Evolutionary conservation across 2,113 vertebrate genomes (phyloP), one percentile per base, ranked within the genome.

Genomic region (Tyrannus savana): DNA sequence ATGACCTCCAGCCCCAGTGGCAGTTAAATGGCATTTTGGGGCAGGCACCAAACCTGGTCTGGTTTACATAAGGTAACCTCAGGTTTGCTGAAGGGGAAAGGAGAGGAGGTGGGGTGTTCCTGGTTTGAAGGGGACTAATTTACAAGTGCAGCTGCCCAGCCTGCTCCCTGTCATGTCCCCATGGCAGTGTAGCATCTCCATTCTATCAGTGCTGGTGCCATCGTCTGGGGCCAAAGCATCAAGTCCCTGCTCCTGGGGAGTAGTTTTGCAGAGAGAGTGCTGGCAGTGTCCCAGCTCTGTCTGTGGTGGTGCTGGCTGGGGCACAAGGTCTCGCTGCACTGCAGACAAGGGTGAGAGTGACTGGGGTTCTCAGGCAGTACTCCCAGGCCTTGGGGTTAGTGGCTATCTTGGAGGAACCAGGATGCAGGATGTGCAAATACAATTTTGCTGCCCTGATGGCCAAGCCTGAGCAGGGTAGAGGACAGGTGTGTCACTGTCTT

Each of bases 21-120:
- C 9, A 96, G 81, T 94, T 93, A 91, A 96, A 96, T 78, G 85
- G 77, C 87, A 90, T 82, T 93, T 85, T 75, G 86, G 90, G 87
- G 42, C 37, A 28, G 89, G 89, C 92, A 89, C 68, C 69, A 85
- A 85, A 67, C 69, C 76, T 22, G 9, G 60, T 49, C 94, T 91
- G 84, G 87, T 95, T 96, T 91, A 77, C 10, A 2, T 73, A 87
- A 90, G 68, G 81, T 72, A 84, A 94, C 91, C 37, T 28, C 19
- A 10, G 23, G 63, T 87, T 83, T 85, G 44, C 74, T 69, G 60
- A 64, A 78, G 66, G 67, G 55, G 25, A 84, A 58, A 41, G 49
- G 28, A 83, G 80, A 88, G 53, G 39, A 27, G 31, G 4, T 12
- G 21, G 14, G 4, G 1, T 67, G 42, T 59, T 28, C 14, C 3